These are phyloP conservation scores for Automeris io DNA, from an alignment of 2,888 invertebrate genomes.

Conservation along the genomic window DNA sequence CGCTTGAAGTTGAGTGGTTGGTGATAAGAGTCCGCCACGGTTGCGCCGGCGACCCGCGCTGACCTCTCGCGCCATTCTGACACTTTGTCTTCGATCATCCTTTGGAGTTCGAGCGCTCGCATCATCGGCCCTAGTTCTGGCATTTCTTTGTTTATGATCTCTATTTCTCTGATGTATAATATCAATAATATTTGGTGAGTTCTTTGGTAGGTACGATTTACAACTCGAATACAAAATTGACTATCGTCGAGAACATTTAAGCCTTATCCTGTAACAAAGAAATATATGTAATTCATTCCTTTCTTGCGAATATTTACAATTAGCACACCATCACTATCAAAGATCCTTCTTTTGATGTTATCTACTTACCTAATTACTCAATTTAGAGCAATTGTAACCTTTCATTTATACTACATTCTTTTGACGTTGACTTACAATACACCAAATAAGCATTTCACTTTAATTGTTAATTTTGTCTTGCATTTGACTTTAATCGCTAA, in stretches of 20 bases:
- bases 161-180: neutral
- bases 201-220: neutral
- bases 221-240: neutral
- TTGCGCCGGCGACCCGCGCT: conserved; percentile 62
- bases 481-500: no score
- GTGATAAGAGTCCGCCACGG: conserved; percentile 70
- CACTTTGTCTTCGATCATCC: conserved; percentile 72
- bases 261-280: conserved; percentile 7
- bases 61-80: conserved; percentile 73
- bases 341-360: neutral
- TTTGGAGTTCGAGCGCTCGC: conserved; percentile 70
- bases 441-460: neutral
- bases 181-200: neutral
- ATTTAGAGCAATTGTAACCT: neutral
- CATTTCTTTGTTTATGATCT: conserved; percentile 37
- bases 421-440: neutral
- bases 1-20: conserved; percentile 71
- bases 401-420: neutral
- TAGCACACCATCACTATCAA: neutral
- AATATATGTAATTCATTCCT: neutral
- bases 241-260: neutral
- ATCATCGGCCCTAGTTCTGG: conserved; percentile 69
- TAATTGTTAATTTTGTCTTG: no score
- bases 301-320: neutral
- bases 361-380: neutral